Evolutionary conservation across 1,140 invertebrate genomes (phyloP).

Genomic region (Leucophenga varia): DNA sequence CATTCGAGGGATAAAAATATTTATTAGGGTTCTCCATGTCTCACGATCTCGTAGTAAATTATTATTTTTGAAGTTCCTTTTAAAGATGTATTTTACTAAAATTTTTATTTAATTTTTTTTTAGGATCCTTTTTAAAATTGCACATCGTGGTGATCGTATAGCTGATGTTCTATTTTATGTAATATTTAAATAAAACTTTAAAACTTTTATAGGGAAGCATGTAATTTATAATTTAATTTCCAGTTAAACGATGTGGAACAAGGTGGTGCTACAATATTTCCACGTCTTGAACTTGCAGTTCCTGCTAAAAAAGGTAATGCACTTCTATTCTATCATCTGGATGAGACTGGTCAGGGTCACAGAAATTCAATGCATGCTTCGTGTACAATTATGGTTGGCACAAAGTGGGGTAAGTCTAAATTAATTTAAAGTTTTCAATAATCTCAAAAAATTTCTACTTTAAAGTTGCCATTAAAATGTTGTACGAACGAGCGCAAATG

Average conservation of each 20-base stretch:
- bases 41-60: too few relatives aligned
- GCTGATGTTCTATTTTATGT: constrained; percentile 28
- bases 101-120: too few relatives aligned
- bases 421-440: background rate
- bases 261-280: constrained; percentile 92
- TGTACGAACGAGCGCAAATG: too few relatives aligned
- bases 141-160: constrained; percentile 14
- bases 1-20: too few relatives aligned
- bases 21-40: too few relatives aligned
- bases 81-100: too few relatives aligned
- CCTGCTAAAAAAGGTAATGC: constrained; percentile 85
- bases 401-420: constrained; percentile 82
- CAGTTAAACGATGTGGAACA: constrained; percentile 91
- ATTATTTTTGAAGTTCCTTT: too few relatives aligned
- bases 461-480: too few relatives aligned
- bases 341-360: constrained; percentile 86
- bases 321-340: constrained; percentile 92
- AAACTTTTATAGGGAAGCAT: constrained; percentile 2
- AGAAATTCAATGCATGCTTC: constrained; percentile 87
- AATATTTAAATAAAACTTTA: constrained; percentile 6
- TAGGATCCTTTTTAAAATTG: background rate
- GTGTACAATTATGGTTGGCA: constrained; percentile 91
- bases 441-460: background rate
- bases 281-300: constrained; percentile 74
- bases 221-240: background rate